phyloP scores from a whole-genome alignment of 2,113 vertebrate species.

The Muntiacus muntjak region DNA sequence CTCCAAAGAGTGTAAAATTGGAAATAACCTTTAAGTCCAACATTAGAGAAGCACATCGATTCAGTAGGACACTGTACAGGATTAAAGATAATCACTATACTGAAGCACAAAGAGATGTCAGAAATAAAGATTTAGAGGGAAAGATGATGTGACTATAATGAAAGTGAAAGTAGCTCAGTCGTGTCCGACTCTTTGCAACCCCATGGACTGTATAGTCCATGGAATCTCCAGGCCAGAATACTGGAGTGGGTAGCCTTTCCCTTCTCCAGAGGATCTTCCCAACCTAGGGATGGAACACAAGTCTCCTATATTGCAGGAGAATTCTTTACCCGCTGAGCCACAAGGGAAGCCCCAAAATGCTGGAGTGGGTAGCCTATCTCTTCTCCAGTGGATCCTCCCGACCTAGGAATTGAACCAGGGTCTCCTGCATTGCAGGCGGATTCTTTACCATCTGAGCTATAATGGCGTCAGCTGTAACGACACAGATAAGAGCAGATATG shows the following conservation, averaged over 20 bases:
- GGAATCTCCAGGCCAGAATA: not conserved
- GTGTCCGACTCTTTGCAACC: not conserved
- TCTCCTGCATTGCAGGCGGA: not conserved
- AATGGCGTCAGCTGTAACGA: not conserved
- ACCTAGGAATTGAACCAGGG: not conserved
- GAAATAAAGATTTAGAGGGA: not conserved
- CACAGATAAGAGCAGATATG: not conserved
- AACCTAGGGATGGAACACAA: not conserved
- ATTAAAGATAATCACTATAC: not conserved
- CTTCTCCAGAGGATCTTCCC: not conserved
- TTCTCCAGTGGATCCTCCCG: accelerated
- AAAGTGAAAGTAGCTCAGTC: not conserved
- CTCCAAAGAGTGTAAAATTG: not conserved
- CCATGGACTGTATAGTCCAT: not conserved
- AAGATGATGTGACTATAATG: not conserved
- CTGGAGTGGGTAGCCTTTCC: not conserved
- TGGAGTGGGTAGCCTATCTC: not conserved
- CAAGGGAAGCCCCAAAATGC: not conserved
- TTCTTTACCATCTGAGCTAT: not conserved
- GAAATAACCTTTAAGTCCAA: not conserved
- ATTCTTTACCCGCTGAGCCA: not conserved
- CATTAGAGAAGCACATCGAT: not conserved
- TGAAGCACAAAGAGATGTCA: not conserved
- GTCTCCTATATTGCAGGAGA: not conserved
- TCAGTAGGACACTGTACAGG: not conserved